Evolutionary conservation across 2,113 vertebrate genomes (phyloP), one percentile per base, ranked within the genome.

Genomic region (Amazona vittata): DNA sequence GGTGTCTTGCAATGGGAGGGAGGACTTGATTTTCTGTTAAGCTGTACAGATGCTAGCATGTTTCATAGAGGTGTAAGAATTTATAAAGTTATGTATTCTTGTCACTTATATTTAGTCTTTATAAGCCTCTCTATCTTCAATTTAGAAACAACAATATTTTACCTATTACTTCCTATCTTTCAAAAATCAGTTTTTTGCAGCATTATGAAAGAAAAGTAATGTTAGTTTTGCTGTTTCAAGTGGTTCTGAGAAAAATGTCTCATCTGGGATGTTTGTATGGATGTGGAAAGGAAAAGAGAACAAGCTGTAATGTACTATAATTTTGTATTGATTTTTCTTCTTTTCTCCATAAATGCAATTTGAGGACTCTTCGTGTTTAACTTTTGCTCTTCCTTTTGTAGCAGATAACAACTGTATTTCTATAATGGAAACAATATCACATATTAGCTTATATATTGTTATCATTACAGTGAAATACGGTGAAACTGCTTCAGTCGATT

Each of bases 111-210:
- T 52, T 60, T 53, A 15, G 31, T 43, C 44, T 55, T 29, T 16
- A 39, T 8, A 2, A 83, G 6, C 17, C 7, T 67, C 81, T 39
- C n/a, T 26, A 0, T 37, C 25, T 44, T 76, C 31, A 41, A 31
- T 70, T 68, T 77, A 17, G 53, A 83, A 90, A 0, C 11, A 47
- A 37, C 1, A 0, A 28, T 4, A 19, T 90, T 81, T 69, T 5
- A 4, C 5, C 4, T 81, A 0, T 69, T 86, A 5, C 22, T 68
- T 76, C 2, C 13, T 24, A 0, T 41, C 1, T 1, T 74, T 57
- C 6, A 74, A 79, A 79, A 57, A 43, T 31, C 21, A 55, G 11
- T 41, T 75, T 65, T 69, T 22, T 16, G 31, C 35, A 79, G 21
- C n/a, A 28, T 62, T 53, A 5, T 22, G 33, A 52, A 41, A 24